phyloP scores from a whole-genome alignment of 2,113 vertebrate species.

The Crypturellus undulatus region DNA sequence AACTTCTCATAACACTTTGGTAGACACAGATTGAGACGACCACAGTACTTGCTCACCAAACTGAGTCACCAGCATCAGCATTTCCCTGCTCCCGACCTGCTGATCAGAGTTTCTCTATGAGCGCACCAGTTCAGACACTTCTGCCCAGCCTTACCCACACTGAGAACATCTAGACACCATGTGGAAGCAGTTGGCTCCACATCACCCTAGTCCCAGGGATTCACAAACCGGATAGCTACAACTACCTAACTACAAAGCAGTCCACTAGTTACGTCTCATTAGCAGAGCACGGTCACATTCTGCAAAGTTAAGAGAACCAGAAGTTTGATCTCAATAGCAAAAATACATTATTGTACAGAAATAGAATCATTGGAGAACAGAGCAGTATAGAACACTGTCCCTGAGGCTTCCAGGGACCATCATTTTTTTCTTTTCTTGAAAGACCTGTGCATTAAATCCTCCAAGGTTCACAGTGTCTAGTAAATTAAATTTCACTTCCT shows the following conservation, averaged over 20 bases:
- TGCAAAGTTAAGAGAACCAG: not conserved
- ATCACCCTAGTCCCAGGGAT: not conserved
- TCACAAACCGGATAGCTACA: not conserved
- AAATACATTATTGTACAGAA: not conserved
- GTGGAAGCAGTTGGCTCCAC: not conserved
- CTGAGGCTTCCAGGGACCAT: not conserved
- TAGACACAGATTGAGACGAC: not conserved
- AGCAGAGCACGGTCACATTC: not conserved
- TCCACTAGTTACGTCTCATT: not conserved
- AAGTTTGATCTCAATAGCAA: conserved; percentile 1
- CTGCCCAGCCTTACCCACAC: not conserved
- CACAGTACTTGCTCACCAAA: not conserved
- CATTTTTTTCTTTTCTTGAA: not conserved
- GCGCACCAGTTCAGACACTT: not conserved
- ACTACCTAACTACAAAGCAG: not conserved
- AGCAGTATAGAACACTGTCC: not conserved
- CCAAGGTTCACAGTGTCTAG: not conserved
- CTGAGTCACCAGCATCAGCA: not conserved
- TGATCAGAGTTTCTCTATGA: not conserved
- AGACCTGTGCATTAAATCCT: not conserved
- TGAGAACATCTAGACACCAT: not conserved
- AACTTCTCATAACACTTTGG: not conserved
- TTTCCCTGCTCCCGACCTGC: not conserved
- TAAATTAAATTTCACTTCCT: conserved; percentile 39
- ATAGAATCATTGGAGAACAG: not conserved